Conservation (phyloP, 2,888 invertebrate species). For the Megastigmus dorsalis region DNA sequence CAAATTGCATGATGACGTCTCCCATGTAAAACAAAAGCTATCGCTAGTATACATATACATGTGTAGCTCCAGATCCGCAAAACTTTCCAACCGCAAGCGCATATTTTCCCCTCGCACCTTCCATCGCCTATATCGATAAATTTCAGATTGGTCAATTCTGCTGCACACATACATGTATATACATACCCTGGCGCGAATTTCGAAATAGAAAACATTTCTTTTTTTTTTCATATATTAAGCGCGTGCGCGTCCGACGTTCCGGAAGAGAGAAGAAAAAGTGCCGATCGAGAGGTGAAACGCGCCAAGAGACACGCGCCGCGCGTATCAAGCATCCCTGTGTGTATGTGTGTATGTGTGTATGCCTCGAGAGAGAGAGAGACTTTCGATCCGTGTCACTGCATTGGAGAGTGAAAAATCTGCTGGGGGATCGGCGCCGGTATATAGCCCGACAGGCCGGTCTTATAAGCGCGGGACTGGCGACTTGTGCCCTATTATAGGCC, state of each 20-base stretch:
- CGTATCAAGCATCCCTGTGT: too few species aligned
- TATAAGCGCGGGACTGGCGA: background rate
- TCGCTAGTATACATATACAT: too few species aligned
- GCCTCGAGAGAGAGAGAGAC: too few species aligned
- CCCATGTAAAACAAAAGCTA: background rate
- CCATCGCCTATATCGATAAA: background rate
- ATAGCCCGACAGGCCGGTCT: too few species aligned
- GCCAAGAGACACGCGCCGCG: too few species aligned
- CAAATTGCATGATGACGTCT: slow-evolving; percentile 21
- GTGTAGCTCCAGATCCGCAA: too few species aligned
- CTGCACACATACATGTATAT: too few species aligned
- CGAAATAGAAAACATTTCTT: slow-evolving; percentile 19
- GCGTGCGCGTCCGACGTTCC: too few species aligned
- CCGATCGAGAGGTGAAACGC: background rate
- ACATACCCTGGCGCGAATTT: too few species aligned
- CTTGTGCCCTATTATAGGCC: slow-evolving; percentile 43
- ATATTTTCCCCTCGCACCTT: slow-evolving; percentile 33
- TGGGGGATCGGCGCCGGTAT: slow-evolving; percentile 4
- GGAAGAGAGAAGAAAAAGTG: background rate
- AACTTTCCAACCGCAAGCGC: slow-evolving; percentile 40
- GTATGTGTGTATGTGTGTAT: too few species aligned
- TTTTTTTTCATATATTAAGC: too few species aligned
- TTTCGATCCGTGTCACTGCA: slow-evolving; percentile 30
- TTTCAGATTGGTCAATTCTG: slow-evolving; percentile 26
- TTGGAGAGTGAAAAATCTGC: slow-evolving; percentile 34